Evolutionary conservation across 2,113 vertebrate species (phyloP).

Genomic region (Hypanus sabinus): DNA sequence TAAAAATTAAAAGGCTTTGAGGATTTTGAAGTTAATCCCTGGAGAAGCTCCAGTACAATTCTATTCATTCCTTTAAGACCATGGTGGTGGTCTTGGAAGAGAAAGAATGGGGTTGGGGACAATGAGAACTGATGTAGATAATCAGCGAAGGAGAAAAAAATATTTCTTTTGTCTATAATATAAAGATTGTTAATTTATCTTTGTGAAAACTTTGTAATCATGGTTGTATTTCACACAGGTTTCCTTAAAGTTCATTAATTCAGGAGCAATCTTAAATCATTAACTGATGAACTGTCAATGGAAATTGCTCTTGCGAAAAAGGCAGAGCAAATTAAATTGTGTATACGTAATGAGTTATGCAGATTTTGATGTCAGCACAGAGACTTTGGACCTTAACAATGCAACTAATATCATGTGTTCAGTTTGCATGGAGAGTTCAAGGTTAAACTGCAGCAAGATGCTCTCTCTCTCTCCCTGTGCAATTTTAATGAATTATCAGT

Average conservation of each 20-base stretch:
- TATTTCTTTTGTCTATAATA: neutral
- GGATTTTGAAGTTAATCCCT: no score
- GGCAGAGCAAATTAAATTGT: neutral
- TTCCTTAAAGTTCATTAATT: neutral
- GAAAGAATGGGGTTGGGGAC: neutral
- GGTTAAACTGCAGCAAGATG: no score
- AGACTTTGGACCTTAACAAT: no score
- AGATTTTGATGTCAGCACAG: no score
- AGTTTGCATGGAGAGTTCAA: no score
- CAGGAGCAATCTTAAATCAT: neutral
- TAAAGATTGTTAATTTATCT: neutral
- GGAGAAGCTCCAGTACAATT: no score
- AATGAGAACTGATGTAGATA: neutral
- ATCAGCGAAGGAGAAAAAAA: neutral
- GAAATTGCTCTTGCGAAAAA: neutral
- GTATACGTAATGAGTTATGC: neutral
- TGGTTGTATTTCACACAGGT: neutral
- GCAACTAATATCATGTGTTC: no score
- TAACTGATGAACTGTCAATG: neutral
- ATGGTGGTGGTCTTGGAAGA: neutral
- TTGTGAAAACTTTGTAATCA: neutral
- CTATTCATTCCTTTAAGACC: neutral
- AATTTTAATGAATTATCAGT: no score
- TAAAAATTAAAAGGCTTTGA: no score
- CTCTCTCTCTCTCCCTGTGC: no score